Base-by-base conservation (phyloP, 2,797 vertebrate species). In the Cynopterus sphinx region DNA sequence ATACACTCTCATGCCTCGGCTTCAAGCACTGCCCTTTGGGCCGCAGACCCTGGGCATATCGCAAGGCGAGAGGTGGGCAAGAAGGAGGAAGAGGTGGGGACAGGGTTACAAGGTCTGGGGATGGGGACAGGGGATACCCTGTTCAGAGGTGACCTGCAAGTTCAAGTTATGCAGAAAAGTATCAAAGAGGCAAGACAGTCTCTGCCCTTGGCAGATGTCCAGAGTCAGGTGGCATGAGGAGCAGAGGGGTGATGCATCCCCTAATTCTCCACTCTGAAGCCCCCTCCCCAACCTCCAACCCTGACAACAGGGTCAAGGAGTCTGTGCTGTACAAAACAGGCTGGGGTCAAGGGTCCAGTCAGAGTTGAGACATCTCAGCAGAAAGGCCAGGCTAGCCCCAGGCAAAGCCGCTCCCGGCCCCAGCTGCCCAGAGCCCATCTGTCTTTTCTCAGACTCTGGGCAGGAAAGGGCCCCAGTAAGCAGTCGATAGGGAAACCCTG, bases 121-220 rank as follows among this genome's bases (percentile, higher is more conserved):
- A 78, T 86, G 95, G 97, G 94, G 95, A 90, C 92, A 95, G 91
- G 68, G 51, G 98, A 98, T 98, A 99, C 98, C 98, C 98, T 99
- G 98, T 99, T 98, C 97, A 98, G 97, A 99, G 98, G 98, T 98
- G 96, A 98, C 97, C 96, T 97, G 95, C 97, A 97, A 96, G 95
- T 97, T 96, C 97, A 98, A 98, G 98, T 98, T 97, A 98, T 97
- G 98, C 91, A 93, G 98, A 98, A 98, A 98, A 98, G 98, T 98
- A 98, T 97, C 97, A 98, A 98, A 98, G 95, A 97, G 96, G 91
- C 94, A 97, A 97, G 98, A 98, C 96, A 95, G 41, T 97, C 63
- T 95, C 71, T 86, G 98, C 97, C 87, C 28, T 96, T 57, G 83
- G 97, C 88, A 91, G 90, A 90, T 33, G 92, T 97, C 97, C 67